These are phyloP conservation scores for Callipepla squamata DNA, from an alignment of 2,113 vertebrate species.

Conservation along the genomic window DNA sequence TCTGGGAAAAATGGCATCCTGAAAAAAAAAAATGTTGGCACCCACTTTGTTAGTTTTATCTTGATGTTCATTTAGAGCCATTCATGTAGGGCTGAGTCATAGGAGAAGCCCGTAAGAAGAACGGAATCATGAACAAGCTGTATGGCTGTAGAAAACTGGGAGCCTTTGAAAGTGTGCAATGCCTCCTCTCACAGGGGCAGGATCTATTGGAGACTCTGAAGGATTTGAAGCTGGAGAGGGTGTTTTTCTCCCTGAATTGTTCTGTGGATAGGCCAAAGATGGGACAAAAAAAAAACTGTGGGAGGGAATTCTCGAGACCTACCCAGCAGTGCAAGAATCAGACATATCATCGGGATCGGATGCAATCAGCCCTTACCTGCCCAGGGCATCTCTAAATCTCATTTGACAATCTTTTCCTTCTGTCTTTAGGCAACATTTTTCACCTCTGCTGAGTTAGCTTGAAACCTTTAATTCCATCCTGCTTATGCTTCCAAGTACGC, in stretches of 20 bases:
- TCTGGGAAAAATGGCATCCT: constrained; percentile 11
- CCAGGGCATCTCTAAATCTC: constrained; percentile 57
- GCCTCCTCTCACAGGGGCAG: constrained; percentile 3
- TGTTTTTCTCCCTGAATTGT: constrained; percentile 25
- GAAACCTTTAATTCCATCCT: constrained; percentile 54
- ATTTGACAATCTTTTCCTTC: constrained; percentile 56
- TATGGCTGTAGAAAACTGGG: constrained; percentile 46
- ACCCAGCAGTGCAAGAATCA: constrained; percentile 20
- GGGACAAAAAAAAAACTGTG: not conserved
- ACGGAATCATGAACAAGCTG: not conserved
- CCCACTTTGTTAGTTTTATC: constrained; percentile 58
- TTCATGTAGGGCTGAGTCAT: constrained; percentile 53
- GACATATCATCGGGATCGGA: not conserved
- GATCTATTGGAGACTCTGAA: not conserved
- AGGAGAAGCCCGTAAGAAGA: not conserved
- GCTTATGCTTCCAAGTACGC: constrained; percentile 29
- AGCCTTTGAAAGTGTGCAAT: constrained; percentile 10
- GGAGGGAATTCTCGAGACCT: not conserved
- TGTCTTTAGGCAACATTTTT: constrained; percentile 69
- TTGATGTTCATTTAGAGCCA: constrained; percentile 42
- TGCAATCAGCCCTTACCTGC: constrained; percentile 28
- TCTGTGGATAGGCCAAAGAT: not conserved
- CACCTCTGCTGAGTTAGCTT: constrained; percentile 42
- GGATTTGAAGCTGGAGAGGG: not conserved
- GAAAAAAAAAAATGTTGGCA: constrained; percentile 26